phyloP scores from a whole-genome alignment of 2,797 vertebrate genomes.

The Peromyscus nudipes region DNA sequence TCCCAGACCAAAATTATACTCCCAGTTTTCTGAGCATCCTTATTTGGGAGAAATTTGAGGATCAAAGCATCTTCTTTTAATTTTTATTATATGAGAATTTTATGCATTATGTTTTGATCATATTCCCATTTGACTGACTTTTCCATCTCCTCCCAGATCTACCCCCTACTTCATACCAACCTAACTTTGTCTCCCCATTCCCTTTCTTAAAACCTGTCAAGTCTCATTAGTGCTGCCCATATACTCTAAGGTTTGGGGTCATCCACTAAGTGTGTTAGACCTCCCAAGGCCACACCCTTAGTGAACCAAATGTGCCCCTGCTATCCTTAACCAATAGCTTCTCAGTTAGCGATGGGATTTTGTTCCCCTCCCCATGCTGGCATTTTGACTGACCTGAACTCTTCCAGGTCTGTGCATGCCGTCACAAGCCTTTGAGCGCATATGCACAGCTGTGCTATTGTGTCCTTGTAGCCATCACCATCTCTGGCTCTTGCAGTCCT shows the following conservation, averaged over 20 bases:
- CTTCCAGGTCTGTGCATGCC: background rate
- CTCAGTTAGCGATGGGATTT: background rate
- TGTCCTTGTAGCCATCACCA: too few species aligned
- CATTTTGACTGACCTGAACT: background rate
- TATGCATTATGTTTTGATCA: background rate
- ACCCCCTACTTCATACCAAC: background rate
- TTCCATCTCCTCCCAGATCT: background rate
- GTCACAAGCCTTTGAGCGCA: background rate
- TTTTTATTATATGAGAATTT: background rate
- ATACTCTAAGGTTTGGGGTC: background rate
- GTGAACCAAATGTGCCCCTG: background rate
- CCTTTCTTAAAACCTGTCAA: background rate
- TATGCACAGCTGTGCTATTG: too few species aligned
- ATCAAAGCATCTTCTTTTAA: background rate
- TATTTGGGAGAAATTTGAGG: conserved; percentile 25
- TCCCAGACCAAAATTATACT: background rate
- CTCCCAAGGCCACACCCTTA: background rate
- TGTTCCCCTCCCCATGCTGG: background rate
- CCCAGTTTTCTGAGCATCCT: background rate
- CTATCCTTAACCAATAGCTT: background rate
- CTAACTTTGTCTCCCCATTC: background rate
- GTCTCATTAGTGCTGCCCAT: background rate
- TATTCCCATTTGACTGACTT: background rate
- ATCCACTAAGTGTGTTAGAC: background rate
- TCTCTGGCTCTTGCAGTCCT: background rate